Evolutionary conservation across 2,888 invertebrate genomes (phyloP), one percentile per base, ranked within the genome.

Genomic region (Rotaria magnacalcarata): DNA sequence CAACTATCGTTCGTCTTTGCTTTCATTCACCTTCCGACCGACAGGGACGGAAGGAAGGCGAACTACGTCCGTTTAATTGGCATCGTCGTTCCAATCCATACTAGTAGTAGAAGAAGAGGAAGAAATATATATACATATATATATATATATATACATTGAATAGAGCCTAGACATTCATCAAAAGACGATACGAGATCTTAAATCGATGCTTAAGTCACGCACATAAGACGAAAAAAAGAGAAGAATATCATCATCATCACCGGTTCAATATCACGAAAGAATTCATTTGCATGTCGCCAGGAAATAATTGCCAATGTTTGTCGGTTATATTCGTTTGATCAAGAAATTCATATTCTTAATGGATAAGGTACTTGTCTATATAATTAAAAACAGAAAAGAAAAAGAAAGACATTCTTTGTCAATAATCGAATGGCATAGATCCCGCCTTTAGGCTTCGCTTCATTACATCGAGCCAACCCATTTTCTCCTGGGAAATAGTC

Each of bases 341-440:
- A 19, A 34, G 16, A 67, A 41, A 67, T 67, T 67, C 67, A 67
- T 67, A 67, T 67, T 67, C 67, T 34, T 19, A 67, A 67, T 67
- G 67, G 67, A 67, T 67, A 67, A 67, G 67, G 67, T 67, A 67
- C 67, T 67, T 67, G 67, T 67, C 67, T 67, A 67, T 67, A 67
- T 67, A 67, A 67, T 67, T 67, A 67, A 67, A 67, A 27, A 11
- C 24, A 60, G 14, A 8, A 67, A 34, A 67, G 16, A 8, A 27
- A 34, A 67, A 67, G 67, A 67, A 67, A 67, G 67, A 67, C 67
- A 67, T 67, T 67, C 67, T 27, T 67, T 67, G 67, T 67, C 67
- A 67, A 67, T 67, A 67, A 67, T 67, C 67, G 67, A 67, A 67
- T 67, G 67, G 34, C 67, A 67, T 67, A 67, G 67, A 67, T 67